Percentiles rank a stretch among this genome's conserved stretches.
Evolutionary conservation across 2,888 invertebrate species (phyloP).

Genomic region (Thysanoteuthis rhombus): DNA sequence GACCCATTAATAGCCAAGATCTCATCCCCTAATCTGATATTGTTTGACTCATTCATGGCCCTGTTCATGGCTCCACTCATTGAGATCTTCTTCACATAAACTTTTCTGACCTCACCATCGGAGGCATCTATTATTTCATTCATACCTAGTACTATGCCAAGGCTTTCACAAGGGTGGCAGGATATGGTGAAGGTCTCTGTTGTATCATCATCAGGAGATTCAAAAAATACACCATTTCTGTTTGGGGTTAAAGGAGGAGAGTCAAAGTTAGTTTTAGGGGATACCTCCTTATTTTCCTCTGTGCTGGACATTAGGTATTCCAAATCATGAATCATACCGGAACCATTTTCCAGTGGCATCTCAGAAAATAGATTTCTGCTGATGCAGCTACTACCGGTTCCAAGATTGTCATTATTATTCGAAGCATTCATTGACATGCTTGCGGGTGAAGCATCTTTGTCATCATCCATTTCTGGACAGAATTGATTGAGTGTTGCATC

Average conservation of each 20-base stretch:
- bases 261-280: background rate
- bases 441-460: background rate
- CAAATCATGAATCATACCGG: background rate
- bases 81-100: conserved; percentile 1
- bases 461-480: background rate
- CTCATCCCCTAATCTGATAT: background rate
- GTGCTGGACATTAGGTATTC: background rate
- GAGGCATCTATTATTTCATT: conserved; percentile 18
- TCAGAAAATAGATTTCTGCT: background rate
- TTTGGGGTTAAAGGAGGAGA: background rate
- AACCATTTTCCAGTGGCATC: background rate
- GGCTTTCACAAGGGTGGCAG: background rate
- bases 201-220: background rate
- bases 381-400: background rate
- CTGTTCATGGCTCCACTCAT: background rate
- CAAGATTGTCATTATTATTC: background rate
- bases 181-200: background rate
- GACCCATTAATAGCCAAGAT: background rate
- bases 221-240: background rate
- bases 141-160: conserved; percentile 20
- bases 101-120: background rate
- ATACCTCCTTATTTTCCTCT: background rate
- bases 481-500: background rate
- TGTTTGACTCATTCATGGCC: background rate
- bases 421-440: background rate